Base-by-base conservation (phyloP, 2,113 vertebrate species). In the Chaetodon trifascialis region DNA sequence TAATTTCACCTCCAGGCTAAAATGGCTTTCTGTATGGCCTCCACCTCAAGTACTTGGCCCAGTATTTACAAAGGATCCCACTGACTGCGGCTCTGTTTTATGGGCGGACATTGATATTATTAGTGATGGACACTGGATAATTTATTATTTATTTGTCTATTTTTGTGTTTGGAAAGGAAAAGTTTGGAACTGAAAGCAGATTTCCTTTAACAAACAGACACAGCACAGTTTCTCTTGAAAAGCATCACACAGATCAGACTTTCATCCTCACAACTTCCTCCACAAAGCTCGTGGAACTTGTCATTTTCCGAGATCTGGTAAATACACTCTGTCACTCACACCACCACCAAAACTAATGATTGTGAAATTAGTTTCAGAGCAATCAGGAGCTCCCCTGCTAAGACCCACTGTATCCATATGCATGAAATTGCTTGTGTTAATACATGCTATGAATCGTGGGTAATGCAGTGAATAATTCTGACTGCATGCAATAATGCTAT, bases 331-430 rank as follows among this genome's bases (percentile, higher is more conserved):
- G 88, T 93, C 91, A 92, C 81, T 93, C 87, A 92, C 89, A 65
- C 64, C 86, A 85, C 86, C 90, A 77, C 89, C 96, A 94, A 94
- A 98, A 97, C 97, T 99, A 99, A 99, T 98, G 97, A 98, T 98
- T 97, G 97, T 98, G 98, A 99, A 98, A 99, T 99, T 97, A 98
- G 97, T 98, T 97, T 98, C 96, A 96, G 96, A 96, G 96, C 97
- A 97, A 97, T 98, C 96, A 98, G 96, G 95, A 96, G 95, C 96
- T 96, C 94, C 93, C 91, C 96, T 96, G 95, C 97, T 96, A 97
- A 96, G 97, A 97, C 96, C 95, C 96, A 97, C 97, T 98, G 96
- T 98, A 97, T 97, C 97, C 97, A 97, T 97, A 98, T 98, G 97
- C 97, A 99, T 98, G 97, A 99, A 99, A 99, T 99, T 99, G 97